Evolutionary conservation across 2,797 vertebrate genomes (phyloP).

Genomic region (Pachyuromys duprasi): DNA sequence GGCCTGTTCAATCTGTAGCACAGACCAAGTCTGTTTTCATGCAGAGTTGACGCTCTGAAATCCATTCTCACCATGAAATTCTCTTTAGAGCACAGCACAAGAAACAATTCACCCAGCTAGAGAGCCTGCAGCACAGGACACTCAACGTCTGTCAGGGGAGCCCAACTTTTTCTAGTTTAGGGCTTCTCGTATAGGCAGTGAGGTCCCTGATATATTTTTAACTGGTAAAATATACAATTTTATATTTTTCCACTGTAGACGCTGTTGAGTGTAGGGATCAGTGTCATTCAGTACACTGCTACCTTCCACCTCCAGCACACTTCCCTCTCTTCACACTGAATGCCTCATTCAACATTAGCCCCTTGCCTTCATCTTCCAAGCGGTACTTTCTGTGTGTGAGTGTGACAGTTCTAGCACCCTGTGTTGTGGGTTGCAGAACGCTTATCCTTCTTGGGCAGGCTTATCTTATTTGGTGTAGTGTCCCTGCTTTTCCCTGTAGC

Average conservation of each 20-base stretch:
- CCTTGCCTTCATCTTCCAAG: background rate
- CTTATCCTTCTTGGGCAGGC: background rate
- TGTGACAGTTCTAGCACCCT: background rate
- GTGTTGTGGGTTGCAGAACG: background rate
- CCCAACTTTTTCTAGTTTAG: background rate
- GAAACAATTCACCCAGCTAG: background rate
- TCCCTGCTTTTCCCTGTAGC: background rate
- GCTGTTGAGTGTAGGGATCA: background rate
- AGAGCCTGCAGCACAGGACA: too few species aligned
- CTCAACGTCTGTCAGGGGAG: background rate
- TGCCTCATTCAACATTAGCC: background rate
- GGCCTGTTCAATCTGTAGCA: background rate
- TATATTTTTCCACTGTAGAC: background rate
- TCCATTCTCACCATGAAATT: slow-evolving; percentile 10
- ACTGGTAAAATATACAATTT: background rate
- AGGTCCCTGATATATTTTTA: background rate
- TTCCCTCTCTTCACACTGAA: background rate
- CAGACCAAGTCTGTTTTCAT: background rate
- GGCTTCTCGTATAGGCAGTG: background rate
- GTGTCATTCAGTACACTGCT: background rate
- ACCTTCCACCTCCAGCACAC: background rate
- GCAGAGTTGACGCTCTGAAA: background rate
- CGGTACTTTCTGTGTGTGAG: background rate
- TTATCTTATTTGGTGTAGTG: background rate
- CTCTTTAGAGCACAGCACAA: background rate